Evolutionary conservation across 2,797 vertebrate genomes (phyloP).

Genomic region (Sebastes nivosus): DNA sequence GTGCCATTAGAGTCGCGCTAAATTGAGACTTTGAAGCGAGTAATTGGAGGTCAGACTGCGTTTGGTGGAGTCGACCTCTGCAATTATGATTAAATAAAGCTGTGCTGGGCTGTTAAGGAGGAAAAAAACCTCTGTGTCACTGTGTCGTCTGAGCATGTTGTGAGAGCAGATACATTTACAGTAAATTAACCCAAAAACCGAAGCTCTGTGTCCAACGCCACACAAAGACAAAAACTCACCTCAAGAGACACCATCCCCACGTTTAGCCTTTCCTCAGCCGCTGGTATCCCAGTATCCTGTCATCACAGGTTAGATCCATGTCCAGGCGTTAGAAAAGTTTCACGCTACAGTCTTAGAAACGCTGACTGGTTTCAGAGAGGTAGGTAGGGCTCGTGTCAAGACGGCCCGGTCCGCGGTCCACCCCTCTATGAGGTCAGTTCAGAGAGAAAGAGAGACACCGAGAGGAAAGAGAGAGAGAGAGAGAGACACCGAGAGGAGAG

Average conservation of each 20-base stretch:
- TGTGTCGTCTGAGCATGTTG: background rate
- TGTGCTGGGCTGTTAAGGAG: conserved; percentile 18
- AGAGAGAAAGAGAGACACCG: conserved; percentile 61
- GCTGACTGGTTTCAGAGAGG: conserved; percentile 25
- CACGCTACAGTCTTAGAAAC: conserved; percentile 7
- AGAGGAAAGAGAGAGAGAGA: conserved; percentile 32
- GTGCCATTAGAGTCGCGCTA: conserved; percentile 58
- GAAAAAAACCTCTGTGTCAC: background rate
- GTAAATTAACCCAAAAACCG: background rate
- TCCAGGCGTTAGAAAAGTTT: conserved; percentile 43
- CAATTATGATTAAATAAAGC: conserved; percentile 57
- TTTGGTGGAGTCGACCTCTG: conserved; percentile 16
- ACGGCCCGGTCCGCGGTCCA: conserved; percentile 63
- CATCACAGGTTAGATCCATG: conserved; percentile 79
- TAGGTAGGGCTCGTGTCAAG: conserved; percentile 35
- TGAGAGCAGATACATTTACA: background rate
- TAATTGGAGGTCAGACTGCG: conserved; percentile 57
- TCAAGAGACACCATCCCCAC: conserved; percentile 59
- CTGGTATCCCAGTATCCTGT: conserved; percentile 67
- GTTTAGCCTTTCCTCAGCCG: conserved; percentile 44
- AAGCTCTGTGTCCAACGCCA: background rate
- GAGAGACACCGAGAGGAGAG: conserved; percentile 25
- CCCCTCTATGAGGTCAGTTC: conserved; percentile 78
- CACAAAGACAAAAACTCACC: conserved; percentile 67
- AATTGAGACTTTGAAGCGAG: conserved; percentile 60